Evolutionary conservation across 2,888 invertebrate genomes (phyloP).

Genomic region (Acleris holmiana): DNA sequence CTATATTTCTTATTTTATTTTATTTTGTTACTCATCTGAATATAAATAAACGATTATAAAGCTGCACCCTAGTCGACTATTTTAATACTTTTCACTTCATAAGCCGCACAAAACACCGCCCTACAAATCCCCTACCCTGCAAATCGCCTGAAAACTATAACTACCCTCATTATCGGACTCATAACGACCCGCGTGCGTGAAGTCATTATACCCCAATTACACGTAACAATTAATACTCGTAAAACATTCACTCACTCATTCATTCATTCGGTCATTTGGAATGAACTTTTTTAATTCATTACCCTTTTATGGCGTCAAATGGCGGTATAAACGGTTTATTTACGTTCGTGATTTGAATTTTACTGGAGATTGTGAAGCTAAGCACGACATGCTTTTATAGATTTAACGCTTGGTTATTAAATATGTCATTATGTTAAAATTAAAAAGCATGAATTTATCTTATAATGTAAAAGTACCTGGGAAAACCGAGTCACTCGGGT

Average conservation of each 20-base stretch:
- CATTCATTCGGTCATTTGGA: constrained; percentile 48
- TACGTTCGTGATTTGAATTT: constrained; percentile 71
- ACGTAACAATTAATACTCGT: constrained; percentile 68
- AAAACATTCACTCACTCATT: constrained; percentile 58
- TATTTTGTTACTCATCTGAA: no score
- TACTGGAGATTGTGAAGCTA: constrained; percentile 36
- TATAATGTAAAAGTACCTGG: no score
- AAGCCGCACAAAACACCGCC: not conserved
- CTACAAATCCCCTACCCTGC: constrained; percentile 6
- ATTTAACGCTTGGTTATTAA: no score
- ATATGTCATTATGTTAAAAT: no score
- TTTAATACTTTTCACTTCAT: constrained; percentile 1
- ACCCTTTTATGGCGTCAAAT: constrained; percentile 69
- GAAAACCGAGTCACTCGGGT: no score
- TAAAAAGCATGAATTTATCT: no score
- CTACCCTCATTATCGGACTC: constrained; percentile 30
- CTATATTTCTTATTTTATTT: no score
- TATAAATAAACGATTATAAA: no score
- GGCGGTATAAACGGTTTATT: constrained; percentile 72
- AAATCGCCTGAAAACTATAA: constrained; percentile 29
- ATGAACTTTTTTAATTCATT: constrained; percentile 72
- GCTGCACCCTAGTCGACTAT: no score
- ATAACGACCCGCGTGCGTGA: constrained; percentile 43
- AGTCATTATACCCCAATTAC: constrained; percentile 45
- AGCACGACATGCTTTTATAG: constrained; percentile 23